These are phyloP conservation scores for Ommatoiulus sabulosus DNA, from an alignment of 2,888 invertebrate species.

Conservation along the genomic window DNA sequence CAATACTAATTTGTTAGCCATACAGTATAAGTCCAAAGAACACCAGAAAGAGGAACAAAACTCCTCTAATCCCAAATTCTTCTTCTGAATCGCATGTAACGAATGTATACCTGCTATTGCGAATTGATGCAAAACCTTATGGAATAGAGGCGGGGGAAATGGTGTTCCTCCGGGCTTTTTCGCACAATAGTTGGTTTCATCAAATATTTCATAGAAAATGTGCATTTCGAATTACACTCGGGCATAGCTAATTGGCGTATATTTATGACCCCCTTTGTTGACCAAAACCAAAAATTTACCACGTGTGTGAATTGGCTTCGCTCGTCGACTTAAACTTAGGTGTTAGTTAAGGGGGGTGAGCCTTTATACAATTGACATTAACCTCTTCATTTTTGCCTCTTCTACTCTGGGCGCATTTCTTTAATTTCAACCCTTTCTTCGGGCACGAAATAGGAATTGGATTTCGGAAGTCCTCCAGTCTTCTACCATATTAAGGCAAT, in stretches of 20 bases:
- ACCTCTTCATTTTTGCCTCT: conserved; percentile 40
- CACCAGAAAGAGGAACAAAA: background rate
- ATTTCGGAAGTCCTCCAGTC: conserved; percentile 25
- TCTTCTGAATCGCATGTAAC: background rate
- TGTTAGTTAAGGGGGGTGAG: conserved; percentile 37
- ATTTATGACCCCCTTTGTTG: conserved; percentile 52
- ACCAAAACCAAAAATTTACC: conserved; percentile 52
- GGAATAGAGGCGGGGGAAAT: background rate
- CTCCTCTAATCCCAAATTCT: background rate
- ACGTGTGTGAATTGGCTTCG: conserved; percentile 46
- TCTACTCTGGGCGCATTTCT: conserved; percentile 3
- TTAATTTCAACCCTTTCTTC: conserved; percentile 43
- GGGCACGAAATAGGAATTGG: conserved; percentile 32
- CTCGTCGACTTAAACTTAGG: conserved; percentile 34
- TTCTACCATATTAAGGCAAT: conserved; percentile 14
- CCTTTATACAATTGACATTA: conserved; percentile 40
- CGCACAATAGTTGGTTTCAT: conserved; percentile 28
- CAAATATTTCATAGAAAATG: conserved; percentile 31
- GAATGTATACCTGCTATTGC: background rate
- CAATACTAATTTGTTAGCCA: background rate
- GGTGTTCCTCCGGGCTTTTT: background rate
- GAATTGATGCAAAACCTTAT: background rate
- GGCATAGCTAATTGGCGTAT: conserved; percentile 42
- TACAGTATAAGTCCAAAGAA: background rate
- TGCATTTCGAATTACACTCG: conserved; percentile 30